Evolutionary conservation across 2,113 vertebrate genomes (phyloP), one percentile per base, ranked within the genome.

Genomic region (Drymodes brunneopygia): DNA sequence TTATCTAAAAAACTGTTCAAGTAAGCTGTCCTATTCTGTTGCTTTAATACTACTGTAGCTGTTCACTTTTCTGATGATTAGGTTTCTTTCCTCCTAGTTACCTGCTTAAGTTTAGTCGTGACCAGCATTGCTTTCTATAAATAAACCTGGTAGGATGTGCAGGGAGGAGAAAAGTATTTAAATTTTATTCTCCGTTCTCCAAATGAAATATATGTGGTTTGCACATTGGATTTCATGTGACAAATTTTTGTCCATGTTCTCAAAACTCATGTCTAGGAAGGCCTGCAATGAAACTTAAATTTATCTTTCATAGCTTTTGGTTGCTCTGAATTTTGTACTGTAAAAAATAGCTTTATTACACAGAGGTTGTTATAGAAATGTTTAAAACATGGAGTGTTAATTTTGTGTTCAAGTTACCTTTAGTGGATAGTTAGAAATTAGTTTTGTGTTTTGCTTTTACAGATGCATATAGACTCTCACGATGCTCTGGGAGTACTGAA

Each of bases 381-480:
- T 57, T 92, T 81, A 71, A 71, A 83, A 73, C 11, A 9, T 8
- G 9, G 58, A 71, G 33, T 27, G 17, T 19, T 84, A 27, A 12
- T 85, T 74, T 61, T 66, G 13, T 91, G 13, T 80, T 71, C 31
- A 31, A 53, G 7, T 81, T 74, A 23, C 15, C 13, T 82, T 19
- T 75, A 61, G 50, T 28, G 23, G 23, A 20, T 20, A 60, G 23
- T 60, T 74, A 62, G 7, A 64, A 24, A 38, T 78, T 1, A 80
- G 13, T 60, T 67, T 62, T 77, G 3, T 88, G 14, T 27, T 85
- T 86, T 89, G 65, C 58, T 70, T 60, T 54, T 28, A 53, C 96
- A 99, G 99, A 99, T 99, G 98, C 99, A 99, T 72, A 98, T 99
- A 79, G 99, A 99, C 86, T 99, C 99, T 58, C 99, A 99, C 1